Evolutionary conservation across 2,113 vertebrate species (phyloP), one percentile per base, ranked within the genome.

Genomic region (Proterorhinus semilunaris): DNA sequence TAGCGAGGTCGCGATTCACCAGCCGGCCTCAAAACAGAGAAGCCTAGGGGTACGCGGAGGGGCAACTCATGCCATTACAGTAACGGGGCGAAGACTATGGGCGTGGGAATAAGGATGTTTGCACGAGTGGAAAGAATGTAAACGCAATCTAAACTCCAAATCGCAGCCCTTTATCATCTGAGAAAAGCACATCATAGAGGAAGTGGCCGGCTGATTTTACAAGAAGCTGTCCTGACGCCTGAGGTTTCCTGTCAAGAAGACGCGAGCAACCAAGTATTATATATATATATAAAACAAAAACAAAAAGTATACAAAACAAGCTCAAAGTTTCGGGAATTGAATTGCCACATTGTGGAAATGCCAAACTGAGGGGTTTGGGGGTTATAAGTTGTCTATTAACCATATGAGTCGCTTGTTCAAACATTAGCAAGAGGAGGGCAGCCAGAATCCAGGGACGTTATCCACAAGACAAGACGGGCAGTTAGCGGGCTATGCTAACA

Each of bases 401-500:
- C n/a, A 2, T 46, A 63, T 48, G 17, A 13, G n/a, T 21, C 8
- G 43, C 65, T 69, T 43, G 3, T 27, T 45, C 64, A 58, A 73
- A 76, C 59, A 65, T 52, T 65, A 59, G 68, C 53, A n/a, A 15
- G 46, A 81, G 9, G 47, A 79, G 64, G 21, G 47, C 15, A 53
- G 62, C 45, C 46, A 1, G 71, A 59, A 76, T 63, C 70, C 64
- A 46, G 43, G 73, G 83, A 82, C 76, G 78, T 79, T 79, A 66
- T 71, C 76, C 84, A 3, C 21, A 21, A 2, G 21, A 36, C 27
- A 48, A 63, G 6, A 10, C 43, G 45, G 84, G 75, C 85, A 83
- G 75, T 65, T 62, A 62, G 62, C 62, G 50, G 54, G 82, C 87
- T 85, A 87, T 10, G 86, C 86, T 87, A 88, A 71, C 11, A 61